These are phyloP conservation scores for Melanostoma scalare DNA, from an alignment of 2,888 invertebrate species.

Conservation along the genomic window DNA sequence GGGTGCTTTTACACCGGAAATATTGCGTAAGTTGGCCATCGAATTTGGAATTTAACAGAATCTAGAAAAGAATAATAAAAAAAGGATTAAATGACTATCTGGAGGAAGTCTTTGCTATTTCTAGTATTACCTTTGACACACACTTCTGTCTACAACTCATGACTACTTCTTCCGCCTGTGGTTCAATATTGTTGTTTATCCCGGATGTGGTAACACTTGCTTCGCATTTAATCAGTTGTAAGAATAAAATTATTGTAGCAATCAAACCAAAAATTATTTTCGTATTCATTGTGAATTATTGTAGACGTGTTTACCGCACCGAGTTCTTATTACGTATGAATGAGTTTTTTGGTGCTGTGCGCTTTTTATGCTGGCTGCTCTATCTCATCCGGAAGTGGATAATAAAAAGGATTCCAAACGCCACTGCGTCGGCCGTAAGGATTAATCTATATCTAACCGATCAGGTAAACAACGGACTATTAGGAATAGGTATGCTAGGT, in stretches of 20 bases:
- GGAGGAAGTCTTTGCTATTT: neutral
- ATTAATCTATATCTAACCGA: neutral
- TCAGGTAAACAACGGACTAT: slow-evolving; percentile 6
- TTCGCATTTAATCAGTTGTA: slow-evolving; percentile 1
- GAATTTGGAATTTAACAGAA: slow-evolving; percentile 10
- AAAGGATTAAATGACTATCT: neutral
- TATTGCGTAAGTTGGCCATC: slow-evolving; percentile 24
- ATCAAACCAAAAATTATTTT: neutral
- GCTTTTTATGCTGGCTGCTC: slow-evolving; percentile 9
- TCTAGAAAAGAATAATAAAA: slow-evolving; percentile 25
- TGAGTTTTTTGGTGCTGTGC: neutral
- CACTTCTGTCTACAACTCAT: slow-evolving; percentile 40
- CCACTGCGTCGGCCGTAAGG: neutral
- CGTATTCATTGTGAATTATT: slow-evolving; percentile 13
- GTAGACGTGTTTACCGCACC: neutral
- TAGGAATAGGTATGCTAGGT: neutral
- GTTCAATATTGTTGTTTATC: neutral
- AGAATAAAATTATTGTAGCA: neutral
- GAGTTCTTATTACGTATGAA: neutral
- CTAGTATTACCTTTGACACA: slow-evolving; percentile 33
- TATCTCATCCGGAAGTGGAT: slow-evolving; percentile 32
- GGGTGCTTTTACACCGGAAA: slow-evolving; percentile 22
- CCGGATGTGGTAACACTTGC: neutral
- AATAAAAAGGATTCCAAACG: slow-evolving; percentile 13
- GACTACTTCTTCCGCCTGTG: neutral